Evolutionary conservation across 2,888 invertebrate species (phyloP), one percentile per base, ranked within the genome.

Genomic region (Acheta domesticus): DNA sequence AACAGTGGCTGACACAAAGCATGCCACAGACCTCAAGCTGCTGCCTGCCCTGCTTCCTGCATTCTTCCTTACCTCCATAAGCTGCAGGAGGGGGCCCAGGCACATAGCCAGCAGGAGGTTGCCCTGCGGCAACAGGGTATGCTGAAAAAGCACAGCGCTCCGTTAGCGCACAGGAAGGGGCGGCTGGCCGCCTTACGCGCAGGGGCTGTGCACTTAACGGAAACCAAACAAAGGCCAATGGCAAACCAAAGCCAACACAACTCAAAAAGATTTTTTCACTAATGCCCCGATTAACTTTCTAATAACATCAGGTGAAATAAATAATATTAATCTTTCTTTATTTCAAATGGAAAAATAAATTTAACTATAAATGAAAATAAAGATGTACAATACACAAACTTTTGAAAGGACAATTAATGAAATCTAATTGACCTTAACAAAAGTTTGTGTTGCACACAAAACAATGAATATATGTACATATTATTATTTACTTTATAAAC

Each of bases 81-180:
- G 87, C 87, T 83, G 87, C 87, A 78, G 87, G 87, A 76, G 91
- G 91, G 50, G 91, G 91, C 79, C 91, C 91, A 78, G 91, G 91
- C 82, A 91, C 89, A 88, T 90, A 91, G 14, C 84, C 85, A 77
- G 84, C 83, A 14, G 91, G 90, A 2, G 91, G 91, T 50, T 82
- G 82, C 49, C 82, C 82, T 21, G 75, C 82, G 21, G 75, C 82
- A 36, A 81, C 82, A 16, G 82, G 81, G 80, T 82, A 82, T 49
- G 82, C 82, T 82, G 82, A 49, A 82, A 82, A 80, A 82, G 50
- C 79, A 79, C 36, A 50, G 49, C 49, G 49, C 23, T 11, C 12
- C 19, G 49, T 77, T n/a, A 80, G 62, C 49, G 79, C 12, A 21
- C 77, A 74, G 49, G 11, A 21, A 19, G 36, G 49, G 21, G 75